These are phyloP conservation scores for Sphenodon punctatus DNA, from an alignment of 2,797 vertebrate genomes.

Conservation along the genomic window DNA sequence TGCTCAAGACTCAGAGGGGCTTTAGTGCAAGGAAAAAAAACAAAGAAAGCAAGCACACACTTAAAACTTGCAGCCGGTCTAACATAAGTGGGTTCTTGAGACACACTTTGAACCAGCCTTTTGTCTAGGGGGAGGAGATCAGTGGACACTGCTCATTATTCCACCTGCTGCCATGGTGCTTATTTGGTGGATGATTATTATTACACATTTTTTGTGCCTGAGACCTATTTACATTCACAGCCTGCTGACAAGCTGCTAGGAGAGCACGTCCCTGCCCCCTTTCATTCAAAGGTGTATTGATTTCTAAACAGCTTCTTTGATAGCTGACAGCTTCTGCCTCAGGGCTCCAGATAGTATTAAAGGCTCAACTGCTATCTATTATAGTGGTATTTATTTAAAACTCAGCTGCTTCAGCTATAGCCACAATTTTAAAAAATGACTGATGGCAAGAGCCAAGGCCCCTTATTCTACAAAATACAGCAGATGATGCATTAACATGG, in stretches of 20 bases:
- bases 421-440: no score
- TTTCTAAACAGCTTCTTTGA: slow-evolving; percentile 2
- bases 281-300: background rate
- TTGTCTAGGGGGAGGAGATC: background rate
- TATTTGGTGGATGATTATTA: slow-evolving; percentile 6
- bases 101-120: background rate
- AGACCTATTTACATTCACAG: background rate
- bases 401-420: background rate
- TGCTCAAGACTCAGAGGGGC: slow-evolving; percentile 3
- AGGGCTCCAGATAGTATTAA: background rate
- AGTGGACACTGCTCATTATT: background rate
- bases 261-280: background rate
- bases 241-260: background rate
- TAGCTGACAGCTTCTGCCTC: slow-evolving; percentile 3
- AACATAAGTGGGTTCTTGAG: background rate
- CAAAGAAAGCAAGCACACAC: background rate
- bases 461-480: no score
- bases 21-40: slow-evolving; percentile 1
- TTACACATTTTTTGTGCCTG: background rate
- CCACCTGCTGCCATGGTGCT: background rate
- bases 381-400: slow-evolving; percentile 10
- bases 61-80: background rate
- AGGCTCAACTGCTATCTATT: background rate
- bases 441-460: no score
- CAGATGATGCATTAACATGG: no score